phyloP scores from a whole-genome alignment of 1,140 invertebrate species.

The Habropoda laboriosa region DNA sequence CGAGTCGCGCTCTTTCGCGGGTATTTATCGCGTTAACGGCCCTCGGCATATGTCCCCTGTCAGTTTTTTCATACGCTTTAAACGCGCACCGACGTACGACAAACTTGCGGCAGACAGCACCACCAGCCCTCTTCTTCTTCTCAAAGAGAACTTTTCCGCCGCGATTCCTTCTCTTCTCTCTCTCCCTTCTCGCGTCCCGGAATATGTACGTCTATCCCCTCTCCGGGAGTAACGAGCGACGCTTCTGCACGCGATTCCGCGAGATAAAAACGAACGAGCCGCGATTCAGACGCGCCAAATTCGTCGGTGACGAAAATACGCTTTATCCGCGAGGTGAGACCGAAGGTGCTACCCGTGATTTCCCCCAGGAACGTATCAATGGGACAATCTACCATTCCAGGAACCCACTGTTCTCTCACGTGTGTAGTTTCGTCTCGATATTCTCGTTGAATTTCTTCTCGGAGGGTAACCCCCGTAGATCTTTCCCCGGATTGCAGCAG shows the following conservation, averaged over 20 bases:
- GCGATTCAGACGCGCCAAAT: conserved; percentile 49
- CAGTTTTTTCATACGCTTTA: conserved; percentile 57
- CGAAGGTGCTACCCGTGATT: conserved; percentile 12
- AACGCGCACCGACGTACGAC: conserved; percentile 38
- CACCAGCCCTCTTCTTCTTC: too few species aligned
- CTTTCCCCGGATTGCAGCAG: too few species aligned
- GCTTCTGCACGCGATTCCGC: conserved; percentile 36
- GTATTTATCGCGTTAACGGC: conserved; percentile 51
- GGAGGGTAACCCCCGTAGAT: too few species aligned
- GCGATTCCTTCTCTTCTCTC: not conserved
- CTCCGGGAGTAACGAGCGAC: too few species aligned
- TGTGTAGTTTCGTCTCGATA: not conserved
- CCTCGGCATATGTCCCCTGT: conserved; percentile 37
- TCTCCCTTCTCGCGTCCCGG: not conserved
- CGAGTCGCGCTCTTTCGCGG: conserved; percentile 7
- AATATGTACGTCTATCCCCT: too few species aligned
- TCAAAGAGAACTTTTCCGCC: conserved; percentile 19
- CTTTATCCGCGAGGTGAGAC: conserved; percentile 39
- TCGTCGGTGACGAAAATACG: conserved; percentile 63
- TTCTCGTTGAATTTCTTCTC: not conserved
- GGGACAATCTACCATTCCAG: conserved; percentile 14
- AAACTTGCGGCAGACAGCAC: conserved; percentile 16
- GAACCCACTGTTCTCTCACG: not conserved
- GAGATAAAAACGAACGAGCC: conserved; percentile 32
- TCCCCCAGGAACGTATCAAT: conserved; percentile 19